Percentiles rank a stretch among this genome's conserved stretches.
Conservation (phyloP, 2,113 vertebrate species). For the Sebastes fasciatus region DNA sequence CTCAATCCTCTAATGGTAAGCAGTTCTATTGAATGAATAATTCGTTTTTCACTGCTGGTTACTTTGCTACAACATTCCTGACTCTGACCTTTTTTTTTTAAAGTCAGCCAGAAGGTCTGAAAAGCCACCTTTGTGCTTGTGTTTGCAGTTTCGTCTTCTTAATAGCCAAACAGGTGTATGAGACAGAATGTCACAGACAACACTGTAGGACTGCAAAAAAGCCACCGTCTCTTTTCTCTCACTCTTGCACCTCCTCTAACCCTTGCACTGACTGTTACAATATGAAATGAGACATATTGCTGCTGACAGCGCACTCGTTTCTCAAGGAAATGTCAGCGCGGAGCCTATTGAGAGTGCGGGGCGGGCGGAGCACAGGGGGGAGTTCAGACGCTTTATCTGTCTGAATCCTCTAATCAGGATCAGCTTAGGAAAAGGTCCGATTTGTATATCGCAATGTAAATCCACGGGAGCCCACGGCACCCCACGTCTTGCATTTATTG, state of each 20-base stretch:
- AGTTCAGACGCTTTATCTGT: slow-evolving; percentile 45
- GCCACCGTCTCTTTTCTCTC: slow-evolving; percentile 30
- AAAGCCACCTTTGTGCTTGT: slow-evolving; percentile 39
- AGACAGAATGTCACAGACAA: slow-evolving; percentile 71
- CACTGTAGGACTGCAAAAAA: slow-evolving; percentile 21
- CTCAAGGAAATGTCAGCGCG: slow-evolving; percentile 76
- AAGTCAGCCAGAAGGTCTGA: slow-evolving; percentile 60
- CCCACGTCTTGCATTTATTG: slow-evolving; percentile 3
- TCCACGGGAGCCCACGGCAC: neutral
- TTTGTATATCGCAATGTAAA: slow-evolving; percentile 68
- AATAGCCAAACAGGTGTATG: slow-evolving; percentile 56
- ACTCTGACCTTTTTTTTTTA: slow-evolving; percentile 61
- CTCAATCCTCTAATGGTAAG: slow-evolving; percentile 59
- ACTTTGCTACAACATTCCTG: slow-evolving; percentile 66
- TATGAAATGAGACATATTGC: slow-evolving; percentile 72
- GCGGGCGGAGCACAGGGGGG: slow-evolving; percentile 24
- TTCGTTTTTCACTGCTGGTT: slow-evolving; percentile 61
- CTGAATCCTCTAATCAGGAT: slow-evolving; percentile 72
- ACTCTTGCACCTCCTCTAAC: slow-evolving; percentile 40
- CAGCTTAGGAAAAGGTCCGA: slow-evolving; percentile 72
- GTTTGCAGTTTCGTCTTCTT: slow-evolving; percentile 40
- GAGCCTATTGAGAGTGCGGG: slow-evolving; percentile 66
- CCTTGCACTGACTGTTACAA: slow-evolving; percentile 53
- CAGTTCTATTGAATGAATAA: slow-evolving; percentile 59
- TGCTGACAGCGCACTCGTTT: slow-evolving; percentile 70